Conservation (phyloP, 2,888 invertebrate species). For the Tipula unca region DNA sequence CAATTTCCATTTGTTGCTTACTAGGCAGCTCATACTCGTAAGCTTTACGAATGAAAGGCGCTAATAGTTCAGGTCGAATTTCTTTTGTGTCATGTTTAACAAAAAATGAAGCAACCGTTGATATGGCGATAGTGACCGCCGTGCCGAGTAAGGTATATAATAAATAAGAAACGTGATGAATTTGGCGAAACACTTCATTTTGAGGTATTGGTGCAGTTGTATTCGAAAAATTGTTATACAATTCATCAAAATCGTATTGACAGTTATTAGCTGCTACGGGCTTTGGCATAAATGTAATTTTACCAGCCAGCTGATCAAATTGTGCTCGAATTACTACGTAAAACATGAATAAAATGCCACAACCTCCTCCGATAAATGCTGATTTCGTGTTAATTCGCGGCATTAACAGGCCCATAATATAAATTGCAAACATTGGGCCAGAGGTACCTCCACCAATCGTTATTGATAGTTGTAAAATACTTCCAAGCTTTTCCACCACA, state of each 20-base stretch:
- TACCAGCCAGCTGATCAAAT: constrained; percentile 58
- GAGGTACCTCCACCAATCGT: not conserved
- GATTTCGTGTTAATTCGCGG: constrained; percentile 61
- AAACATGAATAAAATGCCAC: constrained; percentile 53
- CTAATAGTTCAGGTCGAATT: not conserved
- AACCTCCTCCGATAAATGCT: constrained; percentile 56
- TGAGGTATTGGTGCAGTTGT: not conserved
- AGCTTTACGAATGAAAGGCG: not conserved
- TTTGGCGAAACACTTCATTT: not conserved
- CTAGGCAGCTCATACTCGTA: not conserved
- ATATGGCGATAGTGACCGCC: not conserved
- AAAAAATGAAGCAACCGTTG: not conserved
- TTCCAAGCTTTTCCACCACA: not conserved
- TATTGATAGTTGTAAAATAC: not conserved
- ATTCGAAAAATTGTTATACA: not conserved
- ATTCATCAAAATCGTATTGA: constrained; percentile 31
- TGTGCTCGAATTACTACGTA: constrained; percentile 59
- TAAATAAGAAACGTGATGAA: not conserved
- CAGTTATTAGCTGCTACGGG: constrained; percentile 46
- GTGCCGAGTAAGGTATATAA: constrained; percentile 57
- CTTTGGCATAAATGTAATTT: constrained; percentile 48
- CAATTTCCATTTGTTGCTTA: not conserved
- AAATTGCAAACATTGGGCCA: constrained; percentile 62
- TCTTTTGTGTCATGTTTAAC: not conserved
- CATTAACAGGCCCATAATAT: constrained; percentile 54